Base-by-base conservation (phyloP, 2,888 invertebrate genomes). In the Heliconius erato region DNA sequence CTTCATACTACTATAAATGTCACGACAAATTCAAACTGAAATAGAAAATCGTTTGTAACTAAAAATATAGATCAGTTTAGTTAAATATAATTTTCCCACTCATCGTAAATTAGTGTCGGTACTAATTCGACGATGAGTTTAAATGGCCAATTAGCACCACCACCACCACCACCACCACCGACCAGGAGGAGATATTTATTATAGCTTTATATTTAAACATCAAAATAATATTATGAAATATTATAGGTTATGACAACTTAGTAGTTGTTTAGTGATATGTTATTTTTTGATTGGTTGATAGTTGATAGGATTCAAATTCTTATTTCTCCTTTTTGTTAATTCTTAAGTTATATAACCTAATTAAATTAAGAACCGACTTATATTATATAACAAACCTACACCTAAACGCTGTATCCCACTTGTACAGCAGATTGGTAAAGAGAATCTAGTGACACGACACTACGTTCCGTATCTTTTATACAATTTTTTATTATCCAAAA, bases 61-160 rank as follows among this genome's bases (percentile, higher is more conserved):
- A 76, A 63, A 76, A 63, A 40, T 63, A 63, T 26, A 74, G 19
- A 74, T 32, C 11, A 35, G 59, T 63, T 63, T 59, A 76, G 14
- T 40, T 76, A 76, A 76, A 63, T 40, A 76, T 76, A 76, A 40
- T 63, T 32, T 49, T 14, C 40, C 74, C 63, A n/a, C 40, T 76
- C 63, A 19, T 63, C 76, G 63, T 76, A 26, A 63, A 76, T 76
- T 35, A 54, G 54, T 35, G 63, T 40, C 63, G 40, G 26, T 49
- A 26, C 76, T 76, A 76, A 76, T 76, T 63, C 76, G 63, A 76
- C 63, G 76, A 76, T 63, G n/a, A 40, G 16, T 26, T 35, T 63
- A 76, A 76, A n/a, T 35, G 59, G 32, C n/a, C 63, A 63, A 59
- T 76, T 63, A 76, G 59, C n/a, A 16, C 26, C 63, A n/a, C 35